Percentiles rank a stretch among this genome's conserved stretches.
phyloP scores from a whole-genome alignment of 2,888 invertebrate species.

The Andrena chrysosceles region DNA sequence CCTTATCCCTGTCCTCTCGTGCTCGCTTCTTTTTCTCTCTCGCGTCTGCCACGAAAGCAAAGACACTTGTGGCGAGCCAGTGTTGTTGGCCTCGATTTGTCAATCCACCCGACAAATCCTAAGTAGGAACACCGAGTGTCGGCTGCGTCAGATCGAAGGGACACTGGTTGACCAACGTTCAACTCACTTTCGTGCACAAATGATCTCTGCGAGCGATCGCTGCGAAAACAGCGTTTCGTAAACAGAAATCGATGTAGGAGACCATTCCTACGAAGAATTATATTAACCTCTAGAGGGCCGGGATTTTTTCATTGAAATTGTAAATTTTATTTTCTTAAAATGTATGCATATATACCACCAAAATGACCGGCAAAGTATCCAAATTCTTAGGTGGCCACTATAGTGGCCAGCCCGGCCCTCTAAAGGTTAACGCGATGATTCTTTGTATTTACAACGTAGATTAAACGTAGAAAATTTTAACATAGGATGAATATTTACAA shows the following conservation, averaged over 20 bases:
- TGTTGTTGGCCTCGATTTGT: constrained; percentile 75
- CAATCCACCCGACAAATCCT: constrained; percentile 74
- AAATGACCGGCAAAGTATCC: too few species aligned
- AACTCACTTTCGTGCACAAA: constrained; percentile 53
- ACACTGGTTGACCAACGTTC: constrained; percentile 50
- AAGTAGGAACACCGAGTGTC: constrained; percentile 70
- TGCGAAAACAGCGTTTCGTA: background rate
- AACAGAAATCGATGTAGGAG: background rate
- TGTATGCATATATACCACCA: too few species aligned
- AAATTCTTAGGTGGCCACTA: too few species aligned
- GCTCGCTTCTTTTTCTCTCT: constrained; percentile 12
- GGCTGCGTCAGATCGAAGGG: constrained; percentile 61
- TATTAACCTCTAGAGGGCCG: too few species aligned
- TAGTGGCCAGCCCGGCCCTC: too few species aligned
- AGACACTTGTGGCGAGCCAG: constrained; percentile 51
- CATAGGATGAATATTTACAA: too few species aligned
- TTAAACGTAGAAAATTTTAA: too few species aligned
- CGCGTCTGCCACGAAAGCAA: constrained; percentile 47
- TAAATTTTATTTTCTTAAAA: too few species aligned
- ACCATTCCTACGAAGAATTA: too few species aligned
- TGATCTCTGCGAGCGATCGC: constrained; percentile 26
- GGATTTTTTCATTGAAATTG: too few species aligned
- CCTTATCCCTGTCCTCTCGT: constrained; percentile 33
- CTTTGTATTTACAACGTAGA: too few species aligned
- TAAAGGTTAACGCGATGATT: too few species aligned